Conservation (phyloP, 2,888 invertebrate species). For the Andrena bucephala region DNA sequence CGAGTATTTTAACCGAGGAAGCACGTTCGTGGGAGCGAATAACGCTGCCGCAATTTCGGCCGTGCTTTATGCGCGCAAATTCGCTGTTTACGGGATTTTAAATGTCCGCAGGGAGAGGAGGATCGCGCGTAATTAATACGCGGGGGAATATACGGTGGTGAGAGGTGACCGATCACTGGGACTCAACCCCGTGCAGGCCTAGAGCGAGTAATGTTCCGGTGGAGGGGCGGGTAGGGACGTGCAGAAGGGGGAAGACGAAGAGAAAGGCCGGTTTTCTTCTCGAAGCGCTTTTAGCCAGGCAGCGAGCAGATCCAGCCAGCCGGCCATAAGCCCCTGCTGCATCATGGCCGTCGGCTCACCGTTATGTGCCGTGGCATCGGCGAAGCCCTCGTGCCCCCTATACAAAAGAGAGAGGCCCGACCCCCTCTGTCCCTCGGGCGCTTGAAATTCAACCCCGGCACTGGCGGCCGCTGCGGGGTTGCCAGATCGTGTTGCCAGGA, state of each 20-base stretch:
- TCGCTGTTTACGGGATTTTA: slow-evolving; percentile 20
- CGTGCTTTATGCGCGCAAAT: neutral
- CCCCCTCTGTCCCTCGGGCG: slow-evolving; percentile 79
- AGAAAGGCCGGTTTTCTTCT: slow-evolving; percentile 76
- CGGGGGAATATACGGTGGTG: slow-evolving; percentile 60
- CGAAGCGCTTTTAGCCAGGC: slow-evolving; percentile 56
- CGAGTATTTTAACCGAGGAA: neutral
- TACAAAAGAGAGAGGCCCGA: slow-evolving; percentile 79
- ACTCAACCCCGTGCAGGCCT: slow-evolving; percentile 58
- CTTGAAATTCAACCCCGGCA: slow-evolving; percentile 83
- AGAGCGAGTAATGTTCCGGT: slow-evolving; percentile 30
- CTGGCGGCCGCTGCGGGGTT: slow-evolving; percentile 74
- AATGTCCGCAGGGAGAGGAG: slow-evolving; percentile 5
- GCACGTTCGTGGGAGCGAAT: neutral
- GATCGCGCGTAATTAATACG: slow-evolving; percentile 46
- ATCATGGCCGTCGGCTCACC: slow-evolving; percentile 81
- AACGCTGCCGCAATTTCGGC: neutral
- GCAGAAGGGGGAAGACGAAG: slow-evolving; percentile 54
- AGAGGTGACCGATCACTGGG: slow-evolving; percentile 54
- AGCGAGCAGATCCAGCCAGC: slow-evolving; percentile 62
- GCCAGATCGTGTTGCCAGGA: slow-evolving; percentile 71
- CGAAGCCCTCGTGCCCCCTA: slow-evolving; percentile 79
- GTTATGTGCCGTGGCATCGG: slow-evolving; percentile 78
- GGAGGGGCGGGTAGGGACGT: slow-evolving; percentile 46
- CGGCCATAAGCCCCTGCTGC: slow-evolving; percentile 79